Conservation (phyloP, 92 coral and sea anemone genomes). For the Zoanthus solanderi region DNA sequence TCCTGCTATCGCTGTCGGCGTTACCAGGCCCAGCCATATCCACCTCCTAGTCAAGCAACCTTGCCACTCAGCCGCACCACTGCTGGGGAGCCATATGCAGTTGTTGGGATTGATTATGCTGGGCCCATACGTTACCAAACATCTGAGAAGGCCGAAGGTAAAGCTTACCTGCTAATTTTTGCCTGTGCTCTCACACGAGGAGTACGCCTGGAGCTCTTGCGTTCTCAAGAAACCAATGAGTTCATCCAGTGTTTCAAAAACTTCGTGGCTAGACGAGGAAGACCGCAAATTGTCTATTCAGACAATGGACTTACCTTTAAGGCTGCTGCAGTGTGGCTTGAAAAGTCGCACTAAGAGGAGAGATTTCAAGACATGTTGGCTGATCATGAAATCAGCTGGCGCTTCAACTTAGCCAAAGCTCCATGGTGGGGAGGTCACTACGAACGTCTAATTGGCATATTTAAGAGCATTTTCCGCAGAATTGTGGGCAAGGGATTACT, state of each 20-base stretch:
- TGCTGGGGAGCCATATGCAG: constrained; percentile 43
- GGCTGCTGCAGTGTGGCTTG: constrained; percentile 4
- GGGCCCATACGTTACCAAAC: constrained; percentile 43
- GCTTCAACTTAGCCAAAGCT: constrained; percentile 13
- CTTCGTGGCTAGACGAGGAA: constrained; percentile 11
- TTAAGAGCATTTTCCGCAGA: not conserved
- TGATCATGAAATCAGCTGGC: not conserved
- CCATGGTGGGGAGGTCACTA: constrained; percentile 24
- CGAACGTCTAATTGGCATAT: constrained; percentile 3
- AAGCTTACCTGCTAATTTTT: constrained; percentile 27
- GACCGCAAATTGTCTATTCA: constrained; percentile 5
- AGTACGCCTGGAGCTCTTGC: constrained; percentile 10
- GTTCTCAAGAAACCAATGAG: not conserved
- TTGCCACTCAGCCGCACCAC: constrained; percentile 29
- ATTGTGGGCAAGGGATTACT: not conserved
- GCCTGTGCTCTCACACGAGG: constrained; percentile 38
- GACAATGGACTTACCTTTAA: constrained; percentile 16
- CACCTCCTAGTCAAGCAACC: constrained; percentile 38
- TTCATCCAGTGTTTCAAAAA: not conserved
- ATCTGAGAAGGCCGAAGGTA: not conserved
- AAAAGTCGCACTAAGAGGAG: not conserved
- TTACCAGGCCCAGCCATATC: not conserved
- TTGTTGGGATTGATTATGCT: constrained; percentile 55
- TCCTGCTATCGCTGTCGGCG: not conserved
- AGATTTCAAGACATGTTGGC: not conserved